Percentiles rank a stretch among this genome's conserved stretches.
Conservation (phyloP, 2,113 vertebrate genomes). For the Okapia johnstoni region DNA sequence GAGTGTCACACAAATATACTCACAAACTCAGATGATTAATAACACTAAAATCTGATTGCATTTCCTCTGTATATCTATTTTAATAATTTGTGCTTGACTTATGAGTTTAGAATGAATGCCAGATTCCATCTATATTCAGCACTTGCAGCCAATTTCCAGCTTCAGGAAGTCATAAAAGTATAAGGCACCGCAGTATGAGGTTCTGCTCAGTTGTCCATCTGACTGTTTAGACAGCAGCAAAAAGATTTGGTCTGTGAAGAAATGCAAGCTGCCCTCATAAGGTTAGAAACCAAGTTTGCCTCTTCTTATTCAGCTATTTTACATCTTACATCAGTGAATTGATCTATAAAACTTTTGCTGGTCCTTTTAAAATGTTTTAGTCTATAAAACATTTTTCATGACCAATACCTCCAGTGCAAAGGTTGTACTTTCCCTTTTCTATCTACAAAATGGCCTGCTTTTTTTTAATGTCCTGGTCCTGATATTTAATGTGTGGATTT, state of each 20-base stretch:
- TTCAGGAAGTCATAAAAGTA: conserved; percentile 19
- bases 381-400: conserved; percentile 25
- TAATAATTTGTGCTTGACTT: neutral
- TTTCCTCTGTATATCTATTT: neutral
- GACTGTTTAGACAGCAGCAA: neutral
- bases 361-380: neutral
- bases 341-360: neutral
- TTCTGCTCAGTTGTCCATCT: neutral
- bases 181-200: neutral
- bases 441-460: neutral
- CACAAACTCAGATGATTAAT: neutral
- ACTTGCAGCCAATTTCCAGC: neutral
- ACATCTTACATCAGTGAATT: neutral
- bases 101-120: neutral
- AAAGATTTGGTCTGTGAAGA: conserved; percentile 14
- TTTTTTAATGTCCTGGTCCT: neutral
- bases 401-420: neutral
- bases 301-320: conserved; percentile 1
- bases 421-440: neutral
- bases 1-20: neutral
- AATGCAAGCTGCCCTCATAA: neutral
- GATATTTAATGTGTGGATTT: neutral
- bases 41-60: neutral
- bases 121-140: neutral
- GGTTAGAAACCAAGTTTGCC: neutral